Evolutionary conservation across 2,113 vertebrate species (phyloP), one percentile per base, ranked within the genome.

Genomic region (Perca fluviatilis): DNA sequence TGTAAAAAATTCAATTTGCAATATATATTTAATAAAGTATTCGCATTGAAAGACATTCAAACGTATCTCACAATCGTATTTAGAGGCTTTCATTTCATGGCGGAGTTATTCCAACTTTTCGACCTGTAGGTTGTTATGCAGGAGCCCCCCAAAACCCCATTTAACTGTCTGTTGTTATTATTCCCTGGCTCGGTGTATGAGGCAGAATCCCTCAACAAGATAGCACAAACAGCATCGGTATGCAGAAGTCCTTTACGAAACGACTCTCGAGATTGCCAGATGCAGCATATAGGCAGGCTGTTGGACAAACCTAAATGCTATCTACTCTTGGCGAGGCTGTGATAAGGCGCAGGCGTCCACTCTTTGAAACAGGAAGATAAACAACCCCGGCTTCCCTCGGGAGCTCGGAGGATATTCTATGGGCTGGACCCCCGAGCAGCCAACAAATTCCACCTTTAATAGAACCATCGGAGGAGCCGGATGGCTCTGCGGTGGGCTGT

Each of bases 351-450:
- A 83, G 89, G 82, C 82, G 84, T 88, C 88, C 61, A 74, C 88
- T 88, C 87, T 89, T 86, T 92, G 76, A 90, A 86, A 90, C 86
- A 54, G 89, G 83, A 87, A 91, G 90, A 93, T 92, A 92, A 92
- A 91, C 89, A 92, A 90, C 84, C 86, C 60, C 70, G 67, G 79
- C 74, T 87, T 86, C 92, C 88, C 81, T 72, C 75, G 65, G 84
- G 91, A 89, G 85, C 80, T 74, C 12, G 43, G 76, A 80, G 82
- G 80, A 91, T 72, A 85, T 91, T 91, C 91, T 90, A 89, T 92
- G 80, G 85, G 69, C 80, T 7, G 74, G 83, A 88, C 82, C 83
- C 79, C 67, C 56, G 18, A 88, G 81, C 80, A 67, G 66, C 84
- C 89, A 53, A 84, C 87, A 84, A 86, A 90, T 90, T 87, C 75